Evolutionary conservation across 2,113 vertebrate species (phyloP).

Genomic region (Merops nubicus): DNA sequence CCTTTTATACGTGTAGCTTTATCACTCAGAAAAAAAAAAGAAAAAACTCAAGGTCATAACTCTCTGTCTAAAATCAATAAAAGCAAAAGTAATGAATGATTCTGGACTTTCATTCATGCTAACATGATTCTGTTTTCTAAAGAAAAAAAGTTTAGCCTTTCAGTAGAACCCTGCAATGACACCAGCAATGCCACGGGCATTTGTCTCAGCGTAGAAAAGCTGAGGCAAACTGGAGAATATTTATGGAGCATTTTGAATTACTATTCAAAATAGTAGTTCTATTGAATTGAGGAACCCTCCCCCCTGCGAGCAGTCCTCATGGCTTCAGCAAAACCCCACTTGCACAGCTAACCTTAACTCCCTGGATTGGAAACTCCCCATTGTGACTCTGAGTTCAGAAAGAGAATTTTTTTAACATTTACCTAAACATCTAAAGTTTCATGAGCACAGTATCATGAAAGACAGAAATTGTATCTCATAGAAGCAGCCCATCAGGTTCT

Average conservation of each 20-base stretch:
- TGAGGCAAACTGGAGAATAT: background rate
- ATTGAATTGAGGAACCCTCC: background rate
- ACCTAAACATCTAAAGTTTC: no score
- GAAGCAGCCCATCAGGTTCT: background rate
- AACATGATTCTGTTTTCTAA: background rate
- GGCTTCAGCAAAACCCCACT: background rate
- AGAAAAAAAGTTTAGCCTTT: background rate
- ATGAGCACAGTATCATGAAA: background rate
- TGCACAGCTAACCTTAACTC: background rate
- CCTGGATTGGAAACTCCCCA: background rate
- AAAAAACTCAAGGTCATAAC: background rate
- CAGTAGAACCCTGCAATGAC: background rate
- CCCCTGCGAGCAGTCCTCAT: background rate
- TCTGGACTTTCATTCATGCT: background rate
- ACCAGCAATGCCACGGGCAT: background rate
- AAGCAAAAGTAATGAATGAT: slow-evolving; percentile 1
- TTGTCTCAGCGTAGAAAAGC: background rate
- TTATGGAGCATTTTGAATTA: background rate
- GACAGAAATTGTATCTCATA: background rate
- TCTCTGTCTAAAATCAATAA: slow-evolving; percentile 43
- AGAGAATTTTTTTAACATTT: background rate
- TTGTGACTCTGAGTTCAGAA: background rate
- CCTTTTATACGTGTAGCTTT: background rate
- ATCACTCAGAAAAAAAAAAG: background rate
- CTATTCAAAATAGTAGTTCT: no score